Percentiles rank a stretch among this genome's conserved stretches.
phyloP scores from a whole-genome alignment of 2,888 invertebrate genomes.

The Tetheella fluctuosa region DNA sequence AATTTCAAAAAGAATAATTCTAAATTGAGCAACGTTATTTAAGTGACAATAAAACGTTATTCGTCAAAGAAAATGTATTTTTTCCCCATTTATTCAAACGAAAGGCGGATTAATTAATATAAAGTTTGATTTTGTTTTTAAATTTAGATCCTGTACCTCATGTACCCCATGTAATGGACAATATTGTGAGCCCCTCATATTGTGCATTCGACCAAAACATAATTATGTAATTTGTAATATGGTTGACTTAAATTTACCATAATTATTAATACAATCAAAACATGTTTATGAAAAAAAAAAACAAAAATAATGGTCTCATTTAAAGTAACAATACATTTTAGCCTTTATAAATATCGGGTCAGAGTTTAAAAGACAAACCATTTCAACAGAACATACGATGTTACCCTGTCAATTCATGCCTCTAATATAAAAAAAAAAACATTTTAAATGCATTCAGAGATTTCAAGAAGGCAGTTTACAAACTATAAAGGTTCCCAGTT shows the following conservation, averaged over 20 bases:
- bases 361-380: conserved; percentile 11
- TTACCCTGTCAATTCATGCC: conserved; percentile 81
- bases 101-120: conserved; percentile 4
- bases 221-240: background rate
- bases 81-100: conserved; percentile 8
- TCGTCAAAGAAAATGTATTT: conserved; percentile 39
- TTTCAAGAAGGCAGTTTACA: conserved; percentile 45
- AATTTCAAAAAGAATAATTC: conserved; percentile 58
- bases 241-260: background rate
- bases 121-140: background rate
- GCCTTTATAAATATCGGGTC: background rate
- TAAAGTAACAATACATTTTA: background rate
- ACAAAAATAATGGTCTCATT: background rate
- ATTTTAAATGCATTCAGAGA: conserved; percentile 56
- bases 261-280: background rate
- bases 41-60: conserved; percentile 79
- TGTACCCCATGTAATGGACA: background rate
- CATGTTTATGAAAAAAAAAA: background rate
- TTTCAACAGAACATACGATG: conserved; percentile 50
- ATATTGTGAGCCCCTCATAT: background rate
- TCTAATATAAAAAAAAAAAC: conserved; percentile 46
- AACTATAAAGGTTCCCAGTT: conserved; percentile 15
- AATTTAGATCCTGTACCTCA: background rate
- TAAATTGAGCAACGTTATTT: conserved; percentile 75
- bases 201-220: background rate